Base-by-base conservation (phyloP, 1,140 invertebrate genomes). In the Papilio glaucus region DNA sequence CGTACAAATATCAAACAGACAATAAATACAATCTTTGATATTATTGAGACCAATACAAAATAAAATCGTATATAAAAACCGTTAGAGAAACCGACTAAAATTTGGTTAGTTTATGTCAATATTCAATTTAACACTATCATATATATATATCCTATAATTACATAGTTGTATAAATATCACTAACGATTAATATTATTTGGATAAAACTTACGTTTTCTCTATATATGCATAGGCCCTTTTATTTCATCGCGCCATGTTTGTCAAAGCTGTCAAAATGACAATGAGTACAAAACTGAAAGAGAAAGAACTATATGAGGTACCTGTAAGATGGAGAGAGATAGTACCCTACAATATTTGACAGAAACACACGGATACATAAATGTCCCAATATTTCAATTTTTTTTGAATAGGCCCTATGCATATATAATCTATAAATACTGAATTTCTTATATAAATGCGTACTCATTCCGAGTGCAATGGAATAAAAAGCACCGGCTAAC, bases 11-110 rank as follows among this genome's bases (percentile, higher is more conserved):
- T 69, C 39, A 29, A 29, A 67, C 38, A 75, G 61, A 69, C 38
- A 82, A 82, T 84, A 83, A 81, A 82, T 84, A 84, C 78, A 80
- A 79, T 89, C 88, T 90, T 90, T 90, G 88, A 88, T 87, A 85
- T 88, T 79, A 83, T 74, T 89, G 88, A 90, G 88, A 90, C 88
- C 88, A 88, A 90, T 87, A 86, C 76, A 85, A 85, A 82, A 80
- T 73, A 80, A 79, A 24, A 57, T 49, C 15, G 67, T 74, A 74
- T 78, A 85, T 72, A 83, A 80, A 74, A 71, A 73, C 80, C 78
- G 71, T 81, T 77, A 80, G 75, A 82, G 26, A 82, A 80, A 78
- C 82, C 80, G 86, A 88, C 85, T 84, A 85, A 84, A 87, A 83
- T 86, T 88, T 88, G 86, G 86, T 90, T 88, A 88, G 73, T 85